phyloP scores from a whole-genome alignment of 1,140 invertebrate species.

The Tetramorium parvispinum region DNA sequence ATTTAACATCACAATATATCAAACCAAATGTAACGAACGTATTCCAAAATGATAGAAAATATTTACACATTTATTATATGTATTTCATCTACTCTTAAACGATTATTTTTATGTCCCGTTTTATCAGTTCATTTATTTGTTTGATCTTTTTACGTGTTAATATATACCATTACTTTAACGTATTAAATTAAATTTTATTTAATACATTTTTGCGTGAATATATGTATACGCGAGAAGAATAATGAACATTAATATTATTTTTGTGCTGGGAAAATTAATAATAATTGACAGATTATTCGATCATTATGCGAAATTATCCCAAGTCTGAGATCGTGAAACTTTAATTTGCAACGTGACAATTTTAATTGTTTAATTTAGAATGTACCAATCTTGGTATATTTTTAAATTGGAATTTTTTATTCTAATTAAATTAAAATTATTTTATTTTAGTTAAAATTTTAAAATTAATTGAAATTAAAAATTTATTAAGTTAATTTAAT shows the following conservation, averaged over 20 bases:
- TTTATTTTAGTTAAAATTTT: too few species aligned
- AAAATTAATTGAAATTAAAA: too few species aligned
- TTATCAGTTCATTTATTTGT: conserved; percentile 10
- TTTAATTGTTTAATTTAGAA: neutral
- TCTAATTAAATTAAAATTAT: too few species aligned
- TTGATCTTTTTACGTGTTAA: neutral
- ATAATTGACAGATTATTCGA: neutral
- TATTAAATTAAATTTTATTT: conserved; percentile 9
- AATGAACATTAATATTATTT: neutral
- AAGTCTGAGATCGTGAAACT: neutral
- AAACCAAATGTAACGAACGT: conserved; percentile 10
- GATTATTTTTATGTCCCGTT: neutral
- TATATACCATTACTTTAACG: neutral
- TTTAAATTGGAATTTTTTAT: neutral
- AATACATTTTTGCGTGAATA: neutral
- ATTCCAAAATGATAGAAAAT: neutral
- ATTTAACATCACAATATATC: neutral
- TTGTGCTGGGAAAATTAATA: neutral
- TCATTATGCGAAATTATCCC: neutral
- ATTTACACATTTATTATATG: conserved; percentile 26
- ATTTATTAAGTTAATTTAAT: neutral
- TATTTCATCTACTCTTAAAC: neutral
- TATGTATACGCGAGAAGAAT: neutral
- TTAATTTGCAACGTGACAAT: neutral
- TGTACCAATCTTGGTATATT: neutral